Evolutionary conservation across 64 coral and sea anemone species (phyloP), one percentile per base, ranked within the genome.

Genomic region (Pocillopora verrucosa): DNA sequence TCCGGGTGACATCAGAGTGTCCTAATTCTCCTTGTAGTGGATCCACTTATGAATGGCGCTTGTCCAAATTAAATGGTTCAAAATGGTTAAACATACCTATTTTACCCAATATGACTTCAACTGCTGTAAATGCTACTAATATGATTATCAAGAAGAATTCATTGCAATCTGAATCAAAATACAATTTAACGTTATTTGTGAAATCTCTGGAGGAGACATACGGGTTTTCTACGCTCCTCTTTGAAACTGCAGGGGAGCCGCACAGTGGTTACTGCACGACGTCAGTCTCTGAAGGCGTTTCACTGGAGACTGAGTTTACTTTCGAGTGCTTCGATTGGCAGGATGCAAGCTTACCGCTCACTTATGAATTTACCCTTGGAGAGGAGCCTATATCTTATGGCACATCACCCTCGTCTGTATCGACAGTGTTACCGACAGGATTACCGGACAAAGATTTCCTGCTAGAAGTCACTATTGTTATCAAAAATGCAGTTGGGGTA

Each of bases 91-190:
- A 85, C 72, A 16, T 72, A 65, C 19, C 64, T 22, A 85, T 85
- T 57, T 72, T 72, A n/a, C 80, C 65, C 26, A 85, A 85, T 37
- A 85, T 85, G 82, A 85, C 82, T 1, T 85, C 82, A 24, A 85
- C 82, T 56, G 36, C 20, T 26, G 65, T 72, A 19, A 85, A 85
- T 56, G 82, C 36, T 16, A 85, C 62, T n/a, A 72, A 85, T 65
- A 85, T 85, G 82, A 72, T 85, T 11, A 70, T 85, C 63, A 72
- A 85, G 37, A 69, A 72, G 68, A 85, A 72, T 12, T 41, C 41
- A 10, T 72, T 85, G 82, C 37, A 37, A 5, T 85, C 82, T 17
- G 38, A 22, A 20, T 57, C 51, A 35, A 72, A 85, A 69, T 85
- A 72, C 82, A 85, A 38, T 30, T 58, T 85, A 37, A 24, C 12